Base-by-base conservation (phyloP, 2,888 invertebrate species). In the Galerucella nymphaeae region DNA sequence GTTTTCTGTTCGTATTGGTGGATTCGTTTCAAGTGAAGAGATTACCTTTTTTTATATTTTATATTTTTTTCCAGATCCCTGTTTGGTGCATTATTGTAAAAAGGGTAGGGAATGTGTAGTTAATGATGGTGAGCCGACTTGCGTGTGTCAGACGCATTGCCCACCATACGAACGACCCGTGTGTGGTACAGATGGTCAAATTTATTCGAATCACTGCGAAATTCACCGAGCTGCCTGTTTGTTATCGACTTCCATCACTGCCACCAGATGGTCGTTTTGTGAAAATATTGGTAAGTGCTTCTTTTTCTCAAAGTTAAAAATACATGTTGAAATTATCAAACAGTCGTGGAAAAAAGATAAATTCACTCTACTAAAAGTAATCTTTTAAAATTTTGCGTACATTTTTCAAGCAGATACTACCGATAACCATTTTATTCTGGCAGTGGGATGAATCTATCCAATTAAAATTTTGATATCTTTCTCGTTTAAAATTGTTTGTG, bases 201-300 rank as follows among this genome's bases (percentile, higher is more conserved):
- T 91, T 73, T 92, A 92, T 83, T 88, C 89, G 63, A 92, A 91
- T 84, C 92, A 92, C 83, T 92, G 92, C 84, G 91, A 92, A 80
- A 87, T 92, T 48, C 91, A 92, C 81, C 87, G 90, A 70, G 88
- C 90, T 2, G 90, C 91, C 18, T 92, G 92, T 84, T 84, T 89
- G 61, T 85, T 88, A 45, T 87, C 88, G 42, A 87, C 86, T 11
- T 86, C 88, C 76, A 89, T 92, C 77, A 88, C 88, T 66, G 89
- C 90, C 72, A 89, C 89, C 82, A 87, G 89, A 78, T 87, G 88
- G 55, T 87, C 88, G 72, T 86, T 86, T 79, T 90, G 90, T 81
- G 83, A 88, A 73, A 87, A 86, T 79, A 82, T 84, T 72, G 87
- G 88, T 88, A 69, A 74, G 66, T 30, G 18, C 48, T 13, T 14